Evolutionary conservation across 2,888 invertebrate species (phyloP), one percentile per base, ranked within the genome.

Genomic region (Eilema caniola): DNA sequence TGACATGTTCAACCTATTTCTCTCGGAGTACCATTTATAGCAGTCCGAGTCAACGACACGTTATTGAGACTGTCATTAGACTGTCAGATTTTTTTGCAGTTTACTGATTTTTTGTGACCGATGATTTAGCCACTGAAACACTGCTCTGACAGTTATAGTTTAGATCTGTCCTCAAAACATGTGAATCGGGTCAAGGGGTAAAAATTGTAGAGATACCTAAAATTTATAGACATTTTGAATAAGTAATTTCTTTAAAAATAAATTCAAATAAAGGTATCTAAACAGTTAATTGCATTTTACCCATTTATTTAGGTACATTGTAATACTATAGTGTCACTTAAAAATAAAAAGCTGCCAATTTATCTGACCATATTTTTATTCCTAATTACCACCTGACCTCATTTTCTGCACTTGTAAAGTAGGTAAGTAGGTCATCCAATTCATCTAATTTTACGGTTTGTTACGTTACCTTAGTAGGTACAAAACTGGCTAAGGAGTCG

Each of bases 1-100:
- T 78, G 82, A 79, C 83, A 67, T 62, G 60, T 63, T 62, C 28
- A 72, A 75, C 67, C 74, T 69, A 70, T 73, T 67, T 60, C 69
- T 72, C 70, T 62, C 70, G 62, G 24, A 71, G 70, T 74, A 62
- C 61, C 64, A 78, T 74, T 28, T 23, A 73, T 60, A 80, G 74
- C 41, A 62, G 56, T 33, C 7, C 25, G 37, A 33, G 37, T 62
- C 24, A 67, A 66, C 28, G 63, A 41, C 63, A 63, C n/a, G 24
- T 63, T 63, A n/a, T n/a, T n/a, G n/a, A n/a, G 24, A 63, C 47
- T 63, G 12, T 63, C 24, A 37, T n/a, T n/a, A n/a, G n/a, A n/a
- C n/a, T 24, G 37, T 8, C 62, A 37, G n/a, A 37, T 7, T 16
- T 24, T n/a, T 62, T 59, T 2, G 59, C 11, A 1, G 5, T 47